Evolutionary conservation across 1,140 invertebrate species (phyloP).

Genomic region (Harpegnathos saltator): DNA sequence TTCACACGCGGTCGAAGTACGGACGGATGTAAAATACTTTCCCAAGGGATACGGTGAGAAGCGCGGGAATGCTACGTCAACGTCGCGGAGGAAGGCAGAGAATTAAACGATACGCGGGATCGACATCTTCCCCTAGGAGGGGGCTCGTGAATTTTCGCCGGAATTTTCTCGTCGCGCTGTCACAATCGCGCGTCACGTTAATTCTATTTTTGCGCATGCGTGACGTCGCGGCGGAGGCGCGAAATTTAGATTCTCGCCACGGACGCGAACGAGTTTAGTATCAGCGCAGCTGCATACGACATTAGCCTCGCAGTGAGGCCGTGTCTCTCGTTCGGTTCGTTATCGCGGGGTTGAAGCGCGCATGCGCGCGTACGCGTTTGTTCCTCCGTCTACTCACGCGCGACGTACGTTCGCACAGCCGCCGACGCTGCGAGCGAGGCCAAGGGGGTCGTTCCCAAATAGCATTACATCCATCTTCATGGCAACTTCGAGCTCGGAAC

Average conservation of each 20-base stretch:
- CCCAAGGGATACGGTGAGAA: no score
- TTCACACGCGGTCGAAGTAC: no score
- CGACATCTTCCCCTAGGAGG: neutral
- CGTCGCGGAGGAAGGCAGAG: no score
- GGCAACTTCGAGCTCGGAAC: conserved; percentile 22
- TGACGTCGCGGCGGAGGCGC: neutral
- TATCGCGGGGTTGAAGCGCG: conserved; percentile 19
- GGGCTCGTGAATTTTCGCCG: no score
- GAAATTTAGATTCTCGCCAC: conserved; percentile 38
- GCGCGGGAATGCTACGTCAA: no score
- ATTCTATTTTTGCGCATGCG: neutral
- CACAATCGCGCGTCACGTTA: no score
- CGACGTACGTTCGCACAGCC: neutral
- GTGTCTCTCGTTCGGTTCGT: conserved; percentile 45
- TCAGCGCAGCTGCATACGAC: conserved; percentile 32
- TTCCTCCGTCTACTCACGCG: conserved; percentile 35
- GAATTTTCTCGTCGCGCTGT: neutral
- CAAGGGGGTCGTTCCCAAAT: conserved; percentile 24
- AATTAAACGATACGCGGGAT: no score
- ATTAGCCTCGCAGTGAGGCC: conserved; percentile 22
- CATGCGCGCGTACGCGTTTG: conserved; percentile 9
- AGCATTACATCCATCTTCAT: conserved; percentile 41
- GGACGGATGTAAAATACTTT: no score
- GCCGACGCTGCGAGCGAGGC: conserved; percentile 2
- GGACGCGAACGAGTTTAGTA: conserved; percentile 27